Evolutionary conservation across 2,888 invertebrate genomes (phyloP).

Genomic region (Monopis laevigella): DNA sequence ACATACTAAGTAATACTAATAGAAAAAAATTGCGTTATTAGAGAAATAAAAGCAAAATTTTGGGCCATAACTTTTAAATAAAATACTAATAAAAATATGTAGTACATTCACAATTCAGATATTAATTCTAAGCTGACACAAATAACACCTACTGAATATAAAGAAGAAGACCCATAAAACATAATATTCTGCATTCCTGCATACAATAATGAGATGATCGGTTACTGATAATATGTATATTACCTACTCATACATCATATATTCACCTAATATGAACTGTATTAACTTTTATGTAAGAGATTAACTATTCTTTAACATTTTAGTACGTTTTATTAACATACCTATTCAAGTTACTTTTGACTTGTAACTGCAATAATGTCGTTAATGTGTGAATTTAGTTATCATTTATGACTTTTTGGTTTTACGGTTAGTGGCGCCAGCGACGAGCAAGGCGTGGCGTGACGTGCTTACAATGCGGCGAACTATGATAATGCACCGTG

Average conservation of each 20-base stretch:
- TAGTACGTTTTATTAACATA: no score
- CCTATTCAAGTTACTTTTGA: no score
- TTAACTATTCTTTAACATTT: no score
- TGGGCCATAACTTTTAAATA: no score
- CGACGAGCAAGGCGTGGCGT: conserved; percentile 32
- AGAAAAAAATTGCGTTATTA: no score
- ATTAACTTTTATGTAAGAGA: no score
- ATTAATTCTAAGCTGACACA: conserved; percentile 23
- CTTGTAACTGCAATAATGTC: no score
- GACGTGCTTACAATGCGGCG: conserved; percentile 41
- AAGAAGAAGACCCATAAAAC: conserved; percentile 20
- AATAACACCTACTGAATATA: conserved; percentile 29
- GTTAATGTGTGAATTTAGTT: background rate
- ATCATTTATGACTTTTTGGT: conserved; percentile 19
- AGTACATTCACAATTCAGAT: conserved; percentile 2
- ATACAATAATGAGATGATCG: conserved; percentile 32
- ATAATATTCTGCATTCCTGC: conserved; percentile 29
- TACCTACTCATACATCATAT: background rate
- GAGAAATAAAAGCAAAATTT: no score
- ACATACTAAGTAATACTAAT: no score
- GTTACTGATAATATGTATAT: conserved; percentile 20
- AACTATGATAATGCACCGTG: conserved; percentile 56
- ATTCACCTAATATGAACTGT: no score
- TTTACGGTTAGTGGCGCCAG: conserved; percentile 35
- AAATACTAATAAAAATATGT: background rate